These are phyloP conservation scores for Eulimnadia texana DNA, from an alignment of 1,140 invertebrate species.

Conservation along the genomic window DNA sequence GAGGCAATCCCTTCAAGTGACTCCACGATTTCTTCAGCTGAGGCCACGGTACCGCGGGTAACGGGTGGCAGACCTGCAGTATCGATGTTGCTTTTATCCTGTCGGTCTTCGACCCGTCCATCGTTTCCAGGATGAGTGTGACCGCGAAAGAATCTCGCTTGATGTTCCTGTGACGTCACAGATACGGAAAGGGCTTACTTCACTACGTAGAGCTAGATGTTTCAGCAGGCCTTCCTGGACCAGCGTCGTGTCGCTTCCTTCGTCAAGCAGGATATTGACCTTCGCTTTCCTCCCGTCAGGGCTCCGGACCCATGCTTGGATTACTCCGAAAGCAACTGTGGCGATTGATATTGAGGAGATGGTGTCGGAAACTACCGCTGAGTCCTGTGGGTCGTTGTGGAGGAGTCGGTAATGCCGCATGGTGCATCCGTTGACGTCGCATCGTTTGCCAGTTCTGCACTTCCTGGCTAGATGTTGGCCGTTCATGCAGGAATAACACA, in stretches of 20 bases:
- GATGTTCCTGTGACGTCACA: neutral
- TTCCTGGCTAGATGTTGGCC: too few species aligned
- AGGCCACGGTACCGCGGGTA: neutral
- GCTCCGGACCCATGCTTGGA: neutral
- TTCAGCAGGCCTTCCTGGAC: constrained; percentile 2
- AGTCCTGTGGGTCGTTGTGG: too few species aligned
- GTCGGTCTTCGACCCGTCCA: neutral
- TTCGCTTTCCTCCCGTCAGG: neutral
- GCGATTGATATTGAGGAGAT: too few species aligned
- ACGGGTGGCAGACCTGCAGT: neutral
- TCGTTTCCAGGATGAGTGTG: neutral
- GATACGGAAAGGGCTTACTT: neutral
- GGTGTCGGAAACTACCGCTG: too few species aligned
- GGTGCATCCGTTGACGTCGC: too few species aligned
- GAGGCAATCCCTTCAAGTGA: neutral
- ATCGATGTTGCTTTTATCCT: neutral
- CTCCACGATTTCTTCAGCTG: neutral
- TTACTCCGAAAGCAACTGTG: neutral
- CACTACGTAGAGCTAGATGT: neutral
- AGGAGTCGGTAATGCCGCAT: too few species aligned
- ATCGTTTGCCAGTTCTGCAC: too few species aligned
- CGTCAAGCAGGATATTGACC: neutral
- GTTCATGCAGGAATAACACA: too few species aligned
- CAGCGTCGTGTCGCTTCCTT: constrained; percentile 3
- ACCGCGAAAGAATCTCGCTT: neutral